phyloP scores from a whole-genome alignment of 2,797 vertebrate species.

The Epinephelus coioides region DNA sequence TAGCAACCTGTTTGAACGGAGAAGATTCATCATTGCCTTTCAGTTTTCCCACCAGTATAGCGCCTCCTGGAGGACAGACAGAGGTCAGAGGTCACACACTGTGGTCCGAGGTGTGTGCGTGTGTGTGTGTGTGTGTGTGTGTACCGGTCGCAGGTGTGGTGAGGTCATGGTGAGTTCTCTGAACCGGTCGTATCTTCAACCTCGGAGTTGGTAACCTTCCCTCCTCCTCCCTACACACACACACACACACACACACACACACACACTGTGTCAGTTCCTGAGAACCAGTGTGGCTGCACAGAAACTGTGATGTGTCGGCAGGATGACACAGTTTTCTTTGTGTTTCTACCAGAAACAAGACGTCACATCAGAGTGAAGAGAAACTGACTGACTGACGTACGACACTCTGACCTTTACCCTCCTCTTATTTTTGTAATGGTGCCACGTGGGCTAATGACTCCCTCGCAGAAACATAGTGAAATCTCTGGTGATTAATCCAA shows the following conservation, averaged over 20 bases:
- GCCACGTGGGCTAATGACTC: too few relatives aligned
- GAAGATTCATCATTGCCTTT: conserved; percentile 15
- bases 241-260: conserved; percentile 22
- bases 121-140: conserved; percentile 3
- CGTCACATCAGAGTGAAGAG: too few relatives aligned
- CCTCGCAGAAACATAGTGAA: too few relatives aligned
- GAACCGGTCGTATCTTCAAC: conserved; percentile 64
- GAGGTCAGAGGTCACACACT: conserved; percentile 11
- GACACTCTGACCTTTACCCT: too few relatives aligned
- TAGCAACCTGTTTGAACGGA: conserved; percentile 48
- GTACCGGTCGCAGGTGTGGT: conserved; percentile 74
- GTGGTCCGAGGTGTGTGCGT: neutral
- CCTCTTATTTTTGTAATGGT: too few relatives aligned
- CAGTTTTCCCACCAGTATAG: conserved; percentile 63
- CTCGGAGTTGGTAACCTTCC: conserved; percentile 69
- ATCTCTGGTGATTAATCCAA: too few relatives aligned
- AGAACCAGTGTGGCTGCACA: conserved; percentile 5
- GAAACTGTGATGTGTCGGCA: conserved; percentile 12
- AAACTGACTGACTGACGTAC: too few relatives aligned
- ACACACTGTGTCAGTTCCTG: conserved; percentile 12
- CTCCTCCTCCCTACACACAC: conserved; percentile 57
- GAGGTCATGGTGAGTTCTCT: conserved; percentile 77
- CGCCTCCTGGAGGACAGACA: conserved; percentile 62
- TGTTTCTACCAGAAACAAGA: neutral
- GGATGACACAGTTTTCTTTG: neutral